Percentiles rank a stretch among this genome's conserved stretches.
phyloP scores from a whole-genome alignment of 2,113 vertebrate species.

The Cariama cristata region DNA sequence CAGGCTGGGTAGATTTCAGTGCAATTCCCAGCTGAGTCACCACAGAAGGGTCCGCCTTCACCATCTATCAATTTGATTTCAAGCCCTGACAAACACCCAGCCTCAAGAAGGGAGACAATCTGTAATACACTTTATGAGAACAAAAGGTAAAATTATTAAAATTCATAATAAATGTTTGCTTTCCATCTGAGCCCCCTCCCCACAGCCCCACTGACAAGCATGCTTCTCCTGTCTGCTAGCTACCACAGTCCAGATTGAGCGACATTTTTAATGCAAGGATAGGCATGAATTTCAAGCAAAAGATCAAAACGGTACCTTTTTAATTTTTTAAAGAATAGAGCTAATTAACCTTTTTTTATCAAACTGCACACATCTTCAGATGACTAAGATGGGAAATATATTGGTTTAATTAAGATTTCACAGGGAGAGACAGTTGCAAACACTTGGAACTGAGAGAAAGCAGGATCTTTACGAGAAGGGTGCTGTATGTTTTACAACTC shows the following conservation, averaged over 20 bases:
- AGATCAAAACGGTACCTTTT: slow-evolving; percentile 51
- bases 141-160: slow-evolving; percentile 48
- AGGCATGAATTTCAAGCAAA: slow-evolving; percentile 64
- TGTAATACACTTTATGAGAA: slow-evolving; percentile 16
- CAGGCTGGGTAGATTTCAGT: slow-evolving; percentile 45
- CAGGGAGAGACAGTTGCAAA: slow-evolving; percentile 54
- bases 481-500: slow-evolving; percentile 28
- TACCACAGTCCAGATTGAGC: slow-evolving; percentile 11
- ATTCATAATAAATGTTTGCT: slow-evolving; percentile 27
- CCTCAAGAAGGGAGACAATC: not conserved
- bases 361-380: slow-evolving; percentile 40
- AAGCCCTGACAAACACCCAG: slow-evolving; percentile 55
- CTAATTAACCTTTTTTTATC: slow-evolving; percentile 58
- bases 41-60: not conserved
- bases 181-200: not conserved
- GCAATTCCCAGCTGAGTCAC: slow-evolving; percentile 49
- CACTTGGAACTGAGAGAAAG: slow-evolving; percentile 26
- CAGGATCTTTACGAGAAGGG: slow-evolving; percentile 14
- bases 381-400: slow-evolving; percentile 56
- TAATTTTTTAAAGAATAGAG: slow-evolving; percentile 40
- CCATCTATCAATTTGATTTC: slow-evolving; percentile 60
- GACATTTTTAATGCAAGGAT: slow-evolving; percentile 11
- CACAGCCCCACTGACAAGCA: not conserved
- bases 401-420: slow-evolving; percentile 73
- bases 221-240: not conserved